phyloP scores from a whole-genome alignment of 2,888 invertebrate species.

The Sphinx pinastri region DNA sequence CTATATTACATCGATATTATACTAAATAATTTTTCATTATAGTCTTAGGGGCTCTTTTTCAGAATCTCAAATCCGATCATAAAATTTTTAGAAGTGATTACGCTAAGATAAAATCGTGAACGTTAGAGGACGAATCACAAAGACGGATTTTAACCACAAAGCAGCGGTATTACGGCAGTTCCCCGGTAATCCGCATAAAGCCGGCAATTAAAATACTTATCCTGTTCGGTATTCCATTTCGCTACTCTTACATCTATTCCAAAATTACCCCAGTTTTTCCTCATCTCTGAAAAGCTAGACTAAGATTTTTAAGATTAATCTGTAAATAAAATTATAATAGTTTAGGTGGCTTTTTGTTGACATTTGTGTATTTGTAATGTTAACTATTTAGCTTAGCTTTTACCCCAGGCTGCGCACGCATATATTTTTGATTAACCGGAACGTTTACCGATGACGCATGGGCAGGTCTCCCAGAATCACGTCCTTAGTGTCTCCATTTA shows the following conservation, averaged over 20 bases:
- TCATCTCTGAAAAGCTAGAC: neutral
- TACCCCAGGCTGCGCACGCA: too few species aligned
- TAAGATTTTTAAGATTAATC: neutral
- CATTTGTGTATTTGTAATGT: too few species aligned
- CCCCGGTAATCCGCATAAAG: constrained; percentile 65
- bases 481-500: too few species aligned
- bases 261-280: constrained; percentile 37
- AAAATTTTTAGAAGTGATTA: neutral
- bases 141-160: constrained; percentile 60
- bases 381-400: too few species aligned
- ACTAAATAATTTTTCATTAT: too few species aligned
- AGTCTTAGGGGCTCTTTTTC: too few species aligned
- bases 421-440: too few species aligned
- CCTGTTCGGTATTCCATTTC: constrained; percentile 55
- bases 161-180: constrained; percentile 54
- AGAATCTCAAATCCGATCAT: neutral
- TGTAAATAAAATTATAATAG: constrained; percentile 1
- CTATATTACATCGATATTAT: too few species aligned
- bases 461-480: too few species aligned
- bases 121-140: constrained; percentile 49
- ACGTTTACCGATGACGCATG: too few species aligned
- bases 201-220: constrained; percentile 74
- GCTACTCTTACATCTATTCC: constrained; percentile 38
- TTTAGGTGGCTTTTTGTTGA: neutral
- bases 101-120: constrained; percentile 24